A percentile compares a stretch with the other conserved stretches of the same genome.
These are phyloP conservation scores for Amphiprion percula DNA, from an alignment of 2,113 vertebrate genomes.

Conservation along the genomic window DNA sequence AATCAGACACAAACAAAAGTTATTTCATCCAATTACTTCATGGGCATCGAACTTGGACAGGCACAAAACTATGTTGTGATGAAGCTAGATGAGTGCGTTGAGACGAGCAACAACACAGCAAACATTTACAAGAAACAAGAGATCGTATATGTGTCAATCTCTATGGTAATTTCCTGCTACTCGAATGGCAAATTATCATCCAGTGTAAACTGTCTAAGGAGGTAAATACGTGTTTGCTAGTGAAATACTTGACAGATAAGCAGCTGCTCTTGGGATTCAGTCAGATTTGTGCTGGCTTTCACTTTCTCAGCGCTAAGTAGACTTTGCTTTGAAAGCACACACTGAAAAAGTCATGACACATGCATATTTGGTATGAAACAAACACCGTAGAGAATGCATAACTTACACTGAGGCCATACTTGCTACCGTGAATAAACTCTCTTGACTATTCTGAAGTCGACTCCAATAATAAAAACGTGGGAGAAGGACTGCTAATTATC, in stretches of 20 bases:
- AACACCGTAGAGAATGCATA: slow-evolving; percentile 40
- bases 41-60: background rate
- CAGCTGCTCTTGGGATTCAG: slow-evolving; percentile 66
- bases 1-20: slow-evolving; percentile 16
- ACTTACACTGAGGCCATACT: slow-evolving; percentile 12
- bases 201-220: slow-evolving; percentile 49
- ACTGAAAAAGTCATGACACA: slow-evolving; percentile 64
- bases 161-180: slow-evolving; percentile 58
- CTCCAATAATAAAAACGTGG: slow-evolving; percentile 76
- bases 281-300: slow-evolving; percentile 59
- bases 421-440: slow-evolving; percentile 44
- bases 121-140: slow-evolving; percentile 51
- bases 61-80: background rate
- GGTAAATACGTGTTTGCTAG: slow-evolving; percentile 67
- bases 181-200: slow-evolving; percentile 60
- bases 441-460: slow-evolving; percentile 25
- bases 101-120: background rate
- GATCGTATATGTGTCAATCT: slow-evolving; percentile 38
- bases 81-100: too few species aligned
- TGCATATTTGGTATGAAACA: slow-evolving; percentile 48
- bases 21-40: slow-evolving; percentile 1
- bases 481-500: slow-evolving; percentile 64
- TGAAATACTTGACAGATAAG: slow-evolving; percentile 69
- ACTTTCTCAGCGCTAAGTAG: slow-evolving; percentile 29
- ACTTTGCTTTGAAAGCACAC: slow-evolving; percentile 53